Conservation (phyloP, 2,113 vertebrate genomes). For the Orientallactaga bullata region DNA sequence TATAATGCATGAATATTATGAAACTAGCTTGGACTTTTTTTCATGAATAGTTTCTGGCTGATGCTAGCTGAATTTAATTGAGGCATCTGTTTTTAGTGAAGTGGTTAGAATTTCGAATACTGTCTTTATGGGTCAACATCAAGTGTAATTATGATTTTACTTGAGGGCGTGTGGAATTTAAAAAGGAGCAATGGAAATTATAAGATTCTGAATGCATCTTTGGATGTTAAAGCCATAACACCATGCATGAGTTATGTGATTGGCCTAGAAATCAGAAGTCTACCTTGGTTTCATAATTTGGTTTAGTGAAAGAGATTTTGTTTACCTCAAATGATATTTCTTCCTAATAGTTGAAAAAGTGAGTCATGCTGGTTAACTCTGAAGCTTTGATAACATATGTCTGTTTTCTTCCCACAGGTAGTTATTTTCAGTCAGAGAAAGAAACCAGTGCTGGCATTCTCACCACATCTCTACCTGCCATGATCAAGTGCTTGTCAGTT, state of each 20-base stretch:
- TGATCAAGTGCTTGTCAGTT: slow-evolving; percentile 92
- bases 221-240: slow-evolving; percentile 59
- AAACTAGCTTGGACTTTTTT: slow-evolving; percentile 72
- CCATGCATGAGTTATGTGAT: slow-evolving; percentile 55
- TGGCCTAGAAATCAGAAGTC: slow-evolving; percentile 48
- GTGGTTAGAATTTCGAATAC: slow-evolving; percentile 67
- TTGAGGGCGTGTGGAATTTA: slow-evolving; percentile 75
- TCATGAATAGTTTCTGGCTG: slow-evolving; percentile 73
- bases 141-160: slow-evolving; percentile 70
- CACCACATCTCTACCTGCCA: slow-evolving; percentile 77
- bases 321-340: slow-evolving; percentile 66
- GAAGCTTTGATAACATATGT: slow-evolving; percentile 22
- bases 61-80: slow-evolving; percentile 73
- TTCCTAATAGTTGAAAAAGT: slow-evolving; percentile 48
- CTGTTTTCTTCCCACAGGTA: neutral
- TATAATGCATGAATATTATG: slow-evolving; percentile 76
- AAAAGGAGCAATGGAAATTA: slow-evolving; percentile 67
- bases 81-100: slow-evolving; percentile 81
- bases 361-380: neutral
- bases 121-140: slow-evolving; percentile 66
- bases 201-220: slow-evolving; percentile 68
- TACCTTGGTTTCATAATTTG: slow-evolving; percentile 51
- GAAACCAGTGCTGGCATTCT: slow-evolving; percentile 50
- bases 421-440: slow-evolving; percentile 63
- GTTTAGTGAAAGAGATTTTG: slow-evolving; percentile 48